phyloP scores from a whole-genome alignment of 1,140 invertebrate genomes.

The Eubasilissa regina region DNA sequence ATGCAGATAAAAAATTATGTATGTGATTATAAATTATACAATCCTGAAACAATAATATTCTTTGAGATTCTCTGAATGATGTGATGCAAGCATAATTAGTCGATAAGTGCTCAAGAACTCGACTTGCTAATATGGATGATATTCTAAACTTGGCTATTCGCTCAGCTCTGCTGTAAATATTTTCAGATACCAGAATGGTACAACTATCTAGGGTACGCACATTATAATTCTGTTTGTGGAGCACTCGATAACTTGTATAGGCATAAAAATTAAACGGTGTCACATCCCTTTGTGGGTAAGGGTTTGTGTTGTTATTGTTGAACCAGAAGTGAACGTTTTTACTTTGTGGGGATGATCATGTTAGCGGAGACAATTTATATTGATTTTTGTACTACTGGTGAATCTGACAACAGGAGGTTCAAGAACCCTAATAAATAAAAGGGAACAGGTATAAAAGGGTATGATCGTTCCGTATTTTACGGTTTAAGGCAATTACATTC shows the following conservation, averaged over 20 bases:
- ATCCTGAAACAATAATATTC: too few relatives aligned
- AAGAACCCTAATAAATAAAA: slow-evolving; percentile 56
- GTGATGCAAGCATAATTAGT: too few relatives aligned
- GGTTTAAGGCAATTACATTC: slow-evolving; percentile 52
- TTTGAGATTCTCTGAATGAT: too few relatives aligned
- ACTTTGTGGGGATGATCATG: slow-evolving; percentile 34
- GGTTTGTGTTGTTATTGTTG: slow-evolving; percentile 44
- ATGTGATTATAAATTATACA: too few relatives aligned
- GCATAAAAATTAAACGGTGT: slow-evolving; percentile 58
- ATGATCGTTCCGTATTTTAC: slow-evolving; percentile 43
- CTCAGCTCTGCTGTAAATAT: too few relatives aligned
- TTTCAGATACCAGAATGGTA: neutral
- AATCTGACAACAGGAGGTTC: slow-evolving; percentile 45
- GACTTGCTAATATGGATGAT: too few relatives aligned
- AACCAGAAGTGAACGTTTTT: slow-evolving; percentile 27
- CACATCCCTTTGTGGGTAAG: slow-evolving; percentile 51
- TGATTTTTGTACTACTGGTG: slow-evolving; percentile 36
- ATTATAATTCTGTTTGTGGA: slow-evolving; percentile 33
- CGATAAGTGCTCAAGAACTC: too few relatives aligned
- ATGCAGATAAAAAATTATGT: too few relatives aligned
- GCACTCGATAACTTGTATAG: slow-evolving; percentile 58
- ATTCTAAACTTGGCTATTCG: too few relatives aligned
- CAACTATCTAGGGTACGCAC: neutral
- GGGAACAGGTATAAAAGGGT: slow-evolving; percentile 40
- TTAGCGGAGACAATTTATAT: slow-evolving; percentile 13